phyloP scores from a whole-genome alignment of 2,113 vertebrate genomes.

The Syngnathoides biaculeatus region DNA sequence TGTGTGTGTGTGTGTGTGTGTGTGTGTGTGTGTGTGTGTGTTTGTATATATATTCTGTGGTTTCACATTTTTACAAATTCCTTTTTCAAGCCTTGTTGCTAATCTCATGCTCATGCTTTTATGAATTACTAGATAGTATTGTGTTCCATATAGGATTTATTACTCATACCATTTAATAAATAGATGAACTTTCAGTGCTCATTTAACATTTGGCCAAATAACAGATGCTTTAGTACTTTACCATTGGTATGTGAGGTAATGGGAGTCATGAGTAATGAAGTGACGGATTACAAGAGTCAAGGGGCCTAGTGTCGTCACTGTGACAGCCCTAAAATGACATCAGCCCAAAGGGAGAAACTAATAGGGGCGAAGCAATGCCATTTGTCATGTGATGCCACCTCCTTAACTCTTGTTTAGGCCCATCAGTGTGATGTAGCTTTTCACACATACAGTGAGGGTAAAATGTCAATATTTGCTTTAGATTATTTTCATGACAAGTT shows the following conservation, averaged over 20 bases:
- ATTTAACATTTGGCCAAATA: slow-evolving; percentile 2
- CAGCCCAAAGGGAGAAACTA: slow-evolving; percentile 16
- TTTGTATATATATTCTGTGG: too few relatives aligned
- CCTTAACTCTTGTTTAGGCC: not conserved
- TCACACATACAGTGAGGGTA: slow-evolving; percentile 6
- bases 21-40: too few relatives aligned
- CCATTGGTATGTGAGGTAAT: slow-evolving; percentile 33
- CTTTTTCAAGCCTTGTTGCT: not conserved
- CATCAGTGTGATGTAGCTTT: not conserved
- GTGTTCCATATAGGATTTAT: not conserved
- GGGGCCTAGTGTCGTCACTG: slow-evolving; percentile 6
- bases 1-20: too few relatives aligned
- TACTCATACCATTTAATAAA: not conserved
- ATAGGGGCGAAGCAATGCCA: slow-evolving; percentile 10
- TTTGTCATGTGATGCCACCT: slow-evolving; percentile 6
- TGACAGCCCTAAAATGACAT: slow-evolving; percentile 43
- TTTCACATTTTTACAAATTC: not conserved
- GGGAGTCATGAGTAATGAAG: slow-evolving; percentile 45
- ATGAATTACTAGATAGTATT: not conserved
- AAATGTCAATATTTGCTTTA: slow-evolving; percentile 44
- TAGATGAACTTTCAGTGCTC: not conserved
- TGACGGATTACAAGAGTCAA: slow-evolving; percentile 27
- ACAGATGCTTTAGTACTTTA: slow-evolving; percentile 13
- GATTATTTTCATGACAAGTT: slow-evolving; percentile 45
- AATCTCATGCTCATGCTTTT: too few relatives aligned